Conservation (phyloP, 1,140 invertebrate genomes). For the Drosophila insularis region DNA sequence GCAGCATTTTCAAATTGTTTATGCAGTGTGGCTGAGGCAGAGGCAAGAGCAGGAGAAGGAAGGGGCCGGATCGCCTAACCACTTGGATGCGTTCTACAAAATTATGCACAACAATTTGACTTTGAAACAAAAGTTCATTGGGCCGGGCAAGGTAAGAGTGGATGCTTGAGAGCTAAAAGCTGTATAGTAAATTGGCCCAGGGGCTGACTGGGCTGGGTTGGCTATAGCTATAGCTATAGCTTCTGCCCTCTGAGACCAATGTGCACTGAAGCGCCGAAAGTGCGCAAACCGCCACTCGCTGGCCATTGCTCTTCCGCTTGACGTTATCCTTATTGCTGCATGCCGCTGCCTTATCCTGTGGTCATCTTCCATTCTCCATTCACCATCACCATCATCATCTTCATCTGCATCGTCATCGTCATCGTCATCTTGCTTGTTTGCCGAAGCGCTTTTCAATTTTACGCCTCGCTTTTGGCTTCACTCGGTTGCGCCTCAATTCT, state of each 20-base stretch:
- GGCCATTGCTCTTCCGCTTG: constrained; percentile 51
- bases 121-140: constrained; percentile 69
- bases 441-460: constrained; percentile 77
- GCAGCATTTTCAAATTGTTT: constrained; percentile 66
- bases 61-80: constrained; percentile 48
- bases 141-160: constrained; percentile 23
- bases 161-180: constrained; percentile 56
- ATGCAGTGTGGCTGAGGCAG: constrained; percentile 28
- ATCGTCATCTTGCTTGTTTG: constrained; percentile 56
- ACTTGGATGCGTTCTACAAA: constrained; percentile 66
- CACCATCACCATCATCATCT: constrained; percentile 10
- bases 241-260: neutral
- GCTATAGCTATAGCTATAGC: too few relatives aligned
- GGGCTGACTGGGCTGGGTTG: neutral
- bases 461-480: constrained; percentile 73
- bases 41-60: too few relatives aligned
- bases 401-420: constrained; percentile 5
- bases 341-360: neutral
- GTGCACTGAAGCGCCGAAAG: constrained; percentile 36
- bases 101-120: constrained; percentile 77
- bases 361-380: constrained; percentile 12
- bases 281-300: constrained; percentile 22
- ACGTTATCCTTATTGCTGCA: neutral
- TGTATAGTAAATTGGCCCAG: constrained; percentile 69
- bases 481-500: constrained; percentile 58